Evolutionary conservation across 2,888 invertebrate species (phyloP), one percentile per base, ranked within the genome.

Genomic region (Sesamia inferens): DNA sequence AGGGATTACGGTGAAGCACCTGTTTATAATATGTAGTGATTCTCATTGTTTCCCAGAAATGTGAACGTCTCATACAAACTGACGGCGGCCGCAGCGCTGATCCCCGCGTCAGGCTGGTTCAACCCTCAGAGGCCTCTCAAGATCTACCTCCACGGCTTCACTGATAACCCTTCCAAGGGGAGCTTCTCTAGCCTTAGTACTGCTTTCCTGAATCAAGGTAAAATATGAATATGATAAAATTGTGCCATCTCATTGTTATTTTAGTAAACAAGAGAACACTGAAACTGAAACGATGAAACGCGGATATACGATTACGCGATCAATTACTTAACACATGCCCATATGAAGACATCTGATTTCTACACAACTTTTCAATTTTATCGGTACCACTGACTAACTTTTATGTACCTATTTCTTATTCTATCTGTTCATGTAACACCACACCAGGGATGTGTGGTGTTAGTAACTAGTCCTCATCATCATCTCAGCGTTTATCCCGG

Each of bases 181-280:
- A 87, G 87, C 78, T 88, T 78, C 74, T 51, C 71, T 8, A 76
- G 68, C 19, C 72, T 89, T 54, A 87, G 83, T 42, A 67, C 76
- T 1, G 87, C 87, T 31, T 88, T 88, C 59, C 74, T 82, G 84
- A 83, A 54, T 85, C 90, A 48, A 82, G 81, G 94, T 94, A 61
- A 68, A 24, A 39, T 0, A 8, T 39, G 2, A 10, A 31, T 57
- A 14, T n/a, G 4, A 54, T n/a, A 5, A 1, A 11, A n/a, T n/a
- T 51, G 51, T 51, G n/a, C 19, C 19, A 51, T n/a, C n/a, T 10
- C 19, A 10, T 51, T n/a, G 0, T 51, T 51, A 51, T 51, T n/a
- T n/a, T 51, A n/a, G 5, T n/a, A n/a, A 51, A 4, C 51, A 51
- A 3, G 10, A 51, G n/a, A n/a, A 51, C n/a, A n/a, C 10, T 5